A percentile compares a stretch with the other conserved stretches of the same genome.
phyloP scores from a whole-genome alignment of 1,140 invertebrate genomes.

The Tachypleus tridentatus region DNA sequence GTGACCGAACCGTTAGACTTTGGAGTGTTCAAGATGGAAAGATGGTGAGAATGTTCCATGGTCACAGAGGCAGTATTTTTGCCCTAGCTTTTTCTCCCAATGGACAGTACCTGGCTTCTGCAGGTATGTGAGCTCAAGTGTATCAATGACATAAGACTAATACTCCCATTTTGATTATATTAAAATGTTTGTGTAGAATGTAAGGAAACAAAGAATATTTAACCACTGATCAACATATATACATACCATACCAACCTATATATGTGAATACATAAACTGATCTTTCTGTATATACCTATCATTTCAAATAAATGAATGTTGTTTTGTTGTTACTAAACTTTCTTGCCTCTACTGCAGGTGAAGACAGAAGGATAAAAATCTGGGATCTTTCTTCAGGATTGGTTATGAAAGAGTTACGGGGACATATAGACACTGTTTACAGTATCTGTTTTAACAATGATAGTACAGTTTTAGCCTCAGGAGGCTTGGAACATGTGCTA shows the following conservation, averaged over 20 bases:
- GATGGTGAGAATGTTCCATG: constrained; percentile 40
- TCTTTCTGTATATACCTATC: too few relatives aligned
- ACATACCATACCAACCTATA: too few relatives aligned
- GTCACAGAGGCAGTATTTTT: constrained; percentile 46
- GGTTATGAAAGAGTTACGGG: constrained; percentile 46
- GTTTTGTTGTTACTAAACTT: neutral
- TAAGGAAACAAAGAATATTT: too few relatives aligned
- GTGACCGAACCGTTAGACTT: constrained; percentile 58
- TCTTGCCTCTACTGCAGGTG: neutral
- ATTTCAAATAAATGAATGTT: too few relatives aligned
- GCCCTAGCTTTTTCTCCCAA: constrained; percentile 53
- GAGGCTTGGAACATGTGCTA: constrained; percentile 44
- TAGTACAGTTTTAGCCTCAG: constrained; percentile 47
- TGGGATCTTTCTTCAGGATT: constrained; percentile 54
- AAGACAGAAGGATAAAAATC: constrained; percentile 46
- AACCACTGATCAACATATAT: too few relatives aligned
- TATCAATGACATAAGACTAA: neutral
- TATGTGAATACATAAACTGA: too few relatives aligned
- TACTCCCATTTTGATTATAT: too few relatives aligned
- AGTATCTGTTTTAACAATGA: constrained; percentile 47
- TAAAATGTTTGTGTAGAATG: too few relatives aligned
- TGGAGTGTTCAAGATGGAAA: constrained; percentile 53
- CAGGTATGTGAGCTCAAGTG: constrained; percentile 38
- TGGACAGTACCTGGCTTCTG: constrained; percentile 54
- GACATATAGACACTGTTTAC: constrained; percentile 46